These are phyloP conservation scores for Ormyrus thymus DNA, from an alignment of 2,888 invertebrate genomes.

Conservation along the genomic window DNA sequence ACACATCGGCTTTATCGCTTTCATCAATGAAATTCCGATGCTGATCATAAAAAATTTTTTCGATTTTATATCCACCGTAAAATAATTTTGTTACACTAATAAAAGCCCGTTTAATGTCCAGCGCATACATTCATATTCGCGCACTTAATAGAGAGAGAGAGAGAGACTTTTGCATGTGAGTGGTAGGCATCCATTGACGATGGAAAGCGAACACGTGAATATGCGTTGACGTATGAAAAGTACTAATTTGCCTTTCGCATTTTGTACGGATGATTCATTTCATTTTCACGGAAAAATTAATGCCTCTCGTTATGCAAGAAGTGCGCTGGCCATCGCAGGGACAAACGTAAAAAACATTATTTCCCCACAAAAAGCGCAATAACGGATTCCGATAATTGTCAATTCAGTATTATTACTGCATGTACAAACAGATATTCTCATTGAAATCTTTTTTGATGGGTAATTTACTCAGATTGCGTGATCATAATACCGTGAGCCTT, in stretches of 20 bases:
- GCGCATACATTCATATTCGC: neutral
- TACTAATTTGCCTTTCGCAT: constrained; percentile 31
- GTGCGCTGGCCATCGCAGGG: neutral
- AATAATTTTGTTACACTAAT: neutral
- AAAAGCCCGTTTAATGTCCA: constrained; percentile 1
- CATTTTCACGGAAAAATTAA: constrained; percentile 14
- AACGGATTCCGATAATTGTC: constrained; percentile 22
- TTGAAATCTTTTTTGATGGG: constrained; percentile 15
- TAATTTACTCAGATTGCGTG: neutral
- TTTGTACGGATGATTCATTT: constrained; percentile 25
- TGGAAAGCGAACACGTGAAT: neutral
- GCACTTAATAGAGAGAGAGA: neutral
- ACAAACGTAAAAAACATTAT: constrained; percentile 18
- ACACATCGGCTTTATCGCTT: no score
- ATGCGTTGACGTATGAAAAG: constrained; percentile 3
- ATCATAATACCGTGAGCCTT: no score
- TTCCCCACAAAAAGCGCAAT: constrained; percentile 19
- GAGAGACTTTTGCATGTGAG: neutral
- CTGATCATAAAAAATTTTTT: no score
- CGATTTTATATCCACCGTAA: no score
- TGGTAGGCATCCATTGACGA: neutral
- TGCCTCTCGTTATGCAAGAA: neutral
- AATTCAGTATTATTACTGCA: constrained; percentile 17
- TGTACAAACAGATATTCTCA: neutral
- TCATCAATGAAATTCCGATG: no score